Evolutionary conservation across 2,797 vertebrate genomes (phyloP).

Genomic region (Gambusia yucatana): DNA sequence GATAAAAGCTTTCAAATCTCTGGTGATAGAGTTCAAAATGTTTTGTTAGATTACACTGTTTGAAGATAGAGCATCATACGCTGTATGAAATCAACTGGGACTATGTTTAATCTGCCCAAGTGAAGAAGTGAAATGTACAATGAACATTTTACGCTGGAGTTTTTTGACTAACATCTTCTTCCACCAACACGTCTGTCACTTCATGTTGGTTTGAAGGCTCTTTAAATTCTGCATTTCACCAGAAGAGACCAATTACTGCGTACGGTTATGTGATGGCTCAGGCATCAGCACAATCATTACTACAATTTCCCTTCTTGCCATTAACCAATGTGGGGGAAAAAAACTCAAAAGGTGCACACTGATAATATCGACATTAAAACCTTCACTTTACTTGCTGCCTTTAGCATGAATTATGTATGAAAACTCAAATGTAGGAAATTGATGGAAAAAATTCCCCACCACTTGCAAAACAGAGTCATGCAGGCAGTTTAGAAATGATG

Average conservation of each 20-base stretch:
- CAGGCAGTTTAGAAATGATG: conserved; percentile 28
- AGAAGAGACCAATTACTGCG: conserved; percentile 66
- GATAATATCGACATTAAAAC: conserved; percentile 14
- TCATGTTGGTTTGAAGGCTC: conserved; percentile 34
- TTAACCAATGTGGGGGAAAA: conserved; percentile 45
- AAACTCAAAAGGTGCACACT: conserved; percentile 23
- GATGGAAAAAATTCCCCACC: not conserved
- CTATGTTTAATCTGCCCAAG: not conserved
- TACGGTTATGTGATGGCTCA: conserved; percentile 65
- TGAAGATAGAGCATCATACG: not conserved
- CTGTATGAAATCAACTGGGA: not conserved
- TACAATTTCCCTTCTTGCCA: conserved; percentile 62
- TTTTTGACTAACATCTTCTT: not conserved
- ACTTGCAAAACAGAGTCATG: not conserved
- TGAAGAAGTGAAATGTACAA: not conserved
- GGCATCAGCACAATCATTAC: conserved; percentile 72
- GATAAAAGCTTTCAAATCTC: not conserved
- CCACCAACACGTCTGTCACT: conserved; percentile 28
- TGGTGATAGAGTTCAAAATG: not conserved
- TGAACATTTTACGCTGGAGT: not conserved
- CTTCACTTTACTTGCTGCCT: not conserved
- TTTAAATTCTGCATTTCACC: conserved; percentile 49
- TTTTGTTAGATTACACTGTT: not conserved
- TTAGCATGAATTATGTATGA: not conserved
- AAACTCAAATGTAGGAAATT: not conserved